Conservation (phyloP, 2,888 invertebrate genomes). For the Drosophila yooni region DNA sequence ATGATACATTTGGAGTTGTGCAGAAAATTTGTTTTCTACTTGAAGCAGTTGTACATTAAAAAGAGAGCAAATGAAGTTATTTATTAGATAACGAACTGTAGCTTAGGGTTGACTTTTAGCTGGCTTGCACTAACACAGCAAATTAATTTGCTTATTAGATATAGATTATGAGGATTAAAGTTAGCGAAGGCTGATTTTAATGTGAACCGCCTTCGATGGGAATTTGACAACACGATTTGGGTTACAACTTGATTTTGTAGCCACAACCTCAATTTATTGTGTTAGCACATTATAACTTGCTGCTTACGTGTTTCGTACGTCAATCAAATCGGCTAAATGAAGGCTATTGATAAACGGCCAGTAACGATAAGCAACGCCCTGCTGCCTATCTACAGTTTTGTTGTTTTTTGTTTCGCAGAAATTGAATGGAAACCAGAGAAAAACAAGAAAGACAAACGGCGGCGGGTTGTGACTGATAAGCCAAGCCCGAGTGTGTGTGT, state of each 20-base stretch:
- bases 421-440: slow-evolving; percentile 37
- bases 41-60: slow-evolving; percentile 27
- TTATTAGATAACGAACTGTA: not conserved
- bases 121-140: not conserved
- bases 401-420: slow-evolving; percentile 39
- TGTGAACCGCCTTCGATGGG: not conserved
- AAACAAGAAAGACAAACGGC: slow-evolving; percentile 29
- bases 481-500: not conserved
- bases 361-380: slow-evolving; percentile 56
- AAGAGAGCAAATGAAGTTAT: not conserved
- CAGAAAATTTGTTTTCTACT: slow-evolving; percentile 6
- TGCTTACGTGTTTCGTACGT: slow-evolving; percentile 67
- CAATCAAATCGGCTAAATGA: slow-evolving; percentile 63
- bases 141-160: not conserved
- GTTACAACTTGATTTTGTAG: not conserved
- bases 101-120: not conserved
- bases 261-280: slow-evolving; percentile 27
- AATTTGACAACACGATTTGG: slow-evolving; percentile 1
- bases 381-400: slow-evolving; percentile 16
- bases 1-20: slow-evolving; percentile 38
- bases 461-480: slow-evolving; percentile 44
- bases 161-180: not conserved
- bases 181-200: not conserved
- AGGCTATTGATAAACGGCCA: slow-evolving; percentile 71
- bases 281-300: slow-evolving; percentile 19